Evolutionary conservation across 2,113 vertebrate species (phyloP), one percentile per base, ranked within the genome.

Genomic region (Orientallactaga bullata): DNA sequence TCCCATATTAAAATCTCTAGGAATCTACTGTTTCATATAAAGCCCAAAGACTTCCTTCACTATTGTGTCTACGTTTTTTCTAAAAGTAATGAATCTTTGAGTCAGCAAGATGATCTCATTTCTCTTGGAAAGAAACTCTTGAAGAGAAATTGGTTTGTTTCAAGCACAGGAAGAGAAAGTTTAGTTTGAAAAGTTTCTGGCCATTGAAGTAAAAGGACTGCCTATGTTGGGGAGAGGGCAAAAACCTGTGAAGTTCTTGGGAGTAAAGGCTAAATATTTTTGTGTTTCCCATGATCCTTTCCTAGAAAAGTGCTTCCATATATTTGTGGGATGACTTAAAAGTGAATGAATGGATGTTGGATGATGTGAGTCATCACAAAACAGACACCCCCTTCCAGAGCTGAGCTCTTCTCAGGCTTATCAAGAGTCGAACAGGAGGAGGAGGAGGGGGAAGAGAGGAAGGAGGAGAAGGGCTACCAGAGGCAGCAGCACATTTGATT

Each of bases 261-360:
- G 92, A 88, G 47, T 51, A 90, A 78, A 95, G 90, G 68, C 82
- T 82, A 60, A 63, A 60, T 90, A 71, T 76, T 93, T 91, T 39
- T 73, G 39, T 30, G 21, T 95, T 96, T 96, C 94, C 91, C 91
- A 68, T 91, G 83, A 37, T 55, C 80, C 68, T 42, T 84, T 92
- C 68, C 77, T 94, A 94, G 91, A 92, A 94, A 65, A 95, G 26
- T 30, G 60, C 83, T 95, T 83, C 85, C 84, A 69, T 95, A 92
- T 96, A 91, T 90, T 95, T 95, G 91, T 80, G 80, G 91, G 89
- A 68, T 95, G 95, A 95, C 95, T 91, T 91, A 66, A 86, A 95
- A 94, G 90, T 93, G 85, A 92, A 68, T 94, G 92, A 95, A 91
- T 95, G 96, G 94, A 83, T 78, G 66, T 84, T 84, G 94, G 74